Evolutionary conservation across 2,888 invertebrate genomes (phyloP).

Genomic region (Uropetala carovei): DNA sequence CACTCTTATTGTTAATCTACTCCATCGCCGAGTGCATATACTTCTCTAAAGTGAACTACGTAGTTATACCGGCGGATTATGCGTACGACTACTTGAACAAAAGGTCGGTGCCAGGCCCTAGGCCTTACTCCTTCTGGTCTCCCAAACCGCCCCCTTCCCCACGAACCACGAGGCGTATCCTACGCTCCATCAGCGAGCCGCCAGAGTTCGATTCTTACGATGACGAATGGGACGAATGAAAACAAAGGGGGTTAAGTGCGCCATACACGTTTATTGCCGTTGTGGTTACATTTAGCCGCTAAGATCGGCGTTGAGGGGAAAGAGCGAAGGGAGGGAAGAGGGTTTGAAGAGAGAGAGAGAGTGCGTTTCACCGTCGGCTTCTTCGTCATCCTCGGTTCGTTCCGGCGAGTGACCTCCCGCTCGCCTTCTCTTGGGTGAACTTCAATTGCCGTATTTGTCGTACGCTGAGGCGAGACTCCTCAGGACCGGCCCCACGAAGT

Average conservation of each 20-base stretch:
- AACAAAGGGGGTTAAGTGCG: not conserved
- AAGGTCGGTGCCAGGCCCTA: not conserved
- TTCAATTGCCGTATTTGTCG: slow-evolving; percentile 70
- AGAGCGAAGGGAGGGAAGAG: not conserved
- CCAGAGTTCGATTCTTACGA: slow-evolving; percentile 16
- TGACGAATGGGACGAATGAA: not conserved
- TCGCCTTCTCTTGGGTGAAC: not conserved
- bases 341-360: not conserved
- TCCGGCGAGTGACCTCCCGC: not conserved
- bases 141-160: slow-evolving; percentile 1
- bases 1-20: slow-evolving; percentile 87
- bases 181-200: not conserved
- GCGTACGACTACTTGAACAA: slow-evolving; percentile 44
- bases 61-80: slow-evolving; percentile 17
- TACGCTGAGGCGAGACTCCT: slow-evolving; percentile 71
- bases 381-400: not conserved
- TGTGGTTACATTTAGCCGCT: not conserved
- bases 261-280: not conserved
- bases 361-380: not conserved
- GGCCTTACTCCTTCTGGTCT: slow-evolving; percentile 22
- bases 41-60: slow-evolving; percentile 87
- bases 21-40: slow-evolving; percentile 91
- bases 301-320: not conserved
- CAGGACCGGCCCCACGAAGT: slow-evolving; percentile 71
- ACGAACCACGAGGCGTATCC: not conserved